A percentile compares a stretch with the other conserved stretches of the same genome.
Conservation (phyloP, 2,888 invertebrate species). For the Agonopterix subpropinquella region DNA sequence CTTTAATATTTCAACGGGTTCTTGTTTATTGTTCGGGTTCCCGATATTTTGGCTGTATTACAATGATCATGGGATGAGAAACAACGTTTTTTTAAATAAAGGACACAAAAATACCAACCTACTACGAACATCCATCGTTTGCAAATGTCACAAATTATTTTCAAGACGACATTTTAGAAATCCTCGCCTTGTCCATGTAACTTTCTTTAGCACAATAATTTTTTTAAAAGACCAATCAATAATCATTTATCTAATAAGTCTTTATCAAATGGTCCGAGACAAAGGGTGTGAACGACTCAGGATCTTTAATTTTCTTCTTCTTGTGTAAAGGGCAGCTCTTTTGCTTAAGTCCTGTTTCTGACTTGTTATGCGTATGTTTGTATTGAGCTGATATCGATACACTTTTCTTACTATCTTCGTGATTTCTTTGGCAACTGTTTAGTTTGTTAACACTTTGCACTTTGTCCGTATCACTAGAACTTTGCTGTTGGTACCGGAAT, state of each 20-base stretch:
- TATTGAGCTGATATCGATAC: slow-evolving; percentile 52
- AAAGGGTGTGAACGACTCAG: slow-evolving; percentile 40
- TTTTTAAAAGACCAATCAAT: too few relatives aligned
- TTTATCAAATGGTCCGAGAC: slow-evolving; percentile 65
- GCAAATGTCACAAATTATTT: too few relatives aligned
- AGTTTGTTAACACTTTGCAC: slow-evolving; percentile 19
- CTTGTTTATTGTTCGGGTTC: too few relatives aligned
- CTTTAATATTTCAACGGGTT: too few relatives aligned
- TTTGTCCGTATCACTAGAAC: slow-evolving; percentile 11
- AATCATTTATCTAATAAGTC: slow-evolving; percentile 45
- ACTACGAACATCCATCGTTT: too few relatives aligned
- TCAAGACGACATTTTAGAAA: too few relatives aligned
- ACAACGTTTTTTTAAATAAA: too few relatives aligned
- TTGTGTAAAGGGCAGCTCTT: slow-evolving; percentile 59
- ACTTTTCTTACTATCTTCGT: slow-evolving; percentile 40
- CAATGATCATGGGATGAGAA: too few relatives aligned
- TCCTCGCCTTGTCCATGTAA: too few relatives aligned
- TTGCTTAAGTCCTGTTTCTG: slow-evolving; percentile 51
- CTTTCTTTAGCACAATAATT: too few relatives aligned
- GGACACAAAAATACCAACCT: too few relatives aligned
- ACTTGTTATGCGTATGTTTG: slow-evolving; percentile 62
- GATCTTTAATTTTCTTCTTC: slow-evolving; percentile 55
- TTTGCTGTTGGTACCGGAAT: slow-evolving; percentile 1
- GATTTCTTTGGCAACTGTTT: slow-evolving; percentile 46
- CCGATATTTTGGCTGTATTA: too few relatives aligned